phyloP scores from a whole-genome alignment of 2,113 vertebrate species.

The Paramisgurnus dabryanus region DNA sequence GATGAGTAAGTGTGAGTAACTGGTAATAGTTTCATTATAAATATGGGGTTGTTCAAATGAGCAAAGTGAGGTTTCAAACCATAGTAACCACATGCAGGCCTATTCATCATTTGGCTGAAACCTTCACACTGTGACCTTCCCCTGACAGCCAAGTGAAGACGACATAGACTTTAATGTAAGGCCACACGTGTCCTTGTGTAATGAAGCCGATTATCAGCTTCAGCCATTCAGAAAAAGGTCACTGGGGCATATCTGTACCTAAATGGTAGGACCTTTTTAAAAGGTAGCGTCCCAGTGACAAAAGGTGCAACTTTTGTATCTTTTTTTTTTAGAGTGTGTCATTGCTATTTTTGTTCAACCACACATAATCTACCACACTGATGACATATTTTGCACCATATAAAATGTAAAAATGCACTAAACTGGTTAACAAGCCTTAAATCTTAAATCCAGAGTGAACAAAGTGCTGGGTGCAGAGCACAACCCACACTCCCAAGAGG shows the following conservation, averaged over 20 bases:
- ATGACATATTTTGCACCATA: background rate
- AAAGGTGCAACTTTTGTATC: no score
- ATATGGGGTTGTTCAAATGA: slow-evolving; percentile 12
- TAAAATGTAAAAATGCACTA: slow-evolving; percentile 20
- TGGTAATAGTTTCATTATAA: slow-evolving; percentile 12
- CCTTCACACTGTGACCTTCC: background rate
- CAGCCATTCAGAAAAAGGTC: no score
- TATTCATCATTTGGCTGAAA: background rate
- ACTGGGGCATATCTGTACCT: no score
- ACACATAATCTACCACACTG: no score
- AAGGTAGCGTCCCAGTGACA: no score
- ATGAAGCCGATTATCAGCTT: background rate
- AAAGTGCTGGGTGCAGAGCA: slow-evolving; percentile 27
- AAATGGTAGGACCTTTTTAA: no score
- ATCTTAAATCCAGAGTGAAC: no score
- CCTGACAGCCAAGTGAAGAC: background rate
- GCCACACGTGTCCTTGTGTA: slow-evolving; percentile 16
- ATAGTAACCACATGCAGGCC: background rate
- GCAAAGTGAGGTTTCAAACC: slow-evolving; percentile 15
- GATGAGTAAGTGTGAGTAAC: slow-evolving; percentile 42
- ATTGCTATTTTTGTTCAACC: no score
- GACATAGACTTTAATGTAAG: background rate
- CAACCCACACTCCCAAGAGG: slow-evolving; percentile 3
- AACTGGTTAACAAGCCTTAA: slow-evolving; percentile 21
- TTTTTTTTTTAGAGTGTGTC: no score